Evolutionary conservation across 1,140 invertebrate genomes (phyloP), one percentile per base, ranked within the genome.

Genomic region (Tigriopus japonicus): DNA sequence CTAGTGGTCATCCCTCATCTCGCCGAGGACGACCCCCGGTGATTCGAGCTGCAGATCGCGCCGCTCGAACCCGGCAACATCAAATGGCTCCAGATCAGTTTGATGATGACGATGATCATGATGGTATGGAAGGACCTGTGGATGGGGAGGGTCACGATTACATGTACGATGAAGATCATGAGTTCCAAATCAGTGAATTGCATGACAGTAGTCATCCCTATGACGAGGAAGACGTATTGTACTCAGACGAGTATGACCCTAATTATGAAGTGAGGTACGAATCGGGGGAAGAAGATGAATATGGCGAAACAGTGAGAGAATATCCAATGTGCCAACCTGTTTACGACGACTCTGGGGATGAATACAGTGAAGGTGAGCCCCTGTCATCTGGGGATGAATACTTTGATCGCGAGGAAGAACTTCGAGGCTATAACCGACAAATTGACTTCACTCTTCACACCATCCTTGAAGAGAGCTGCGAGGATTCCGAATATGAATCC

Each of bases 391-490:
- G 68, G n/a, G 68, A 69, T 41, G 77, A 77, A 67, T 73, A 71
- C 10, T 68, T 75, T 10, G 80, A 85, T 66, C 76, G 84, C 5
- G 85, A 87, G 65, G 85, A 87, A 64, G 86, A 88, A 63, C 74
- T 87, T 21, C 72, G 82, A 2, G 84, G 84, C 2, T 88, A 87
- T 66, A 82, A 85, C 41, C 56, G 63, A 42, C 79, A 82, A 1
- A 84, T 89, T 63, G 87, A 91, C 70, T 89, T 91, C 64, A 90
- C 87, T 0, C 72, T 94, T 54, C 87, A 92, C 65, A 94, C 89
- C 0, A 94, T 94, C 64, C 81, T 90, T 0, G 89, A 94, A 73
- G 89, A 93, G 70, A 89, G 86, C 62, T 91, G 87, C 68, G 88
- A 92, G 71, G 88, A 93, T 70, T 28, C 43, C 60, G 53, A 63